A percentile compares a stretch with the other conserved stretches of the same genome.
Evolutionary conservation across 2,888 invertebrate genomes (phyloP).

Genomic region (Cyrtodaria siliqua): DNA sequence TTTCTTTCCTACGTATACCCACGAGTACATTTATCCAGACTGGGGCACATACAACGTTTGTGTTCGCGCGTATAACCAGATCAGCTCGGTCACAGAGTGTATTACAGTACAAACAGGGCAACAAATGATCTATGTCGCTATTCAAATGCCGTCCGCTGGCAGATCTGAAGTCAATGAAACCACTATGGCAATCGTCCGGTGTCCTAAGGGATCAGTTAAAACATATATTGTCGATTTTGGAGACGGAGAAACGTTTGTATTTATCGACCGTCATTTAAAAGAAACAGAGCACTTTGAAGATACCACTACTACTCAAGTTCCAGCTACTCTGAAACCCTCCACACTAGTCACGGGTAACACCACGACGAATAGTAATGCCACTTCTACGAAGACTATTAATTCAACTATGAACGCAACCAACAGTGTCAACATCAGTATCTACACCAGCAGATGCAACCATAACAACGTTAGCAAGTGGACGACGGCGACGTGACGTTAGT

Average conservation of each 20-base stretch:
- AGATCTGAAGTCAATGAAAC: conserved; percentile 67
- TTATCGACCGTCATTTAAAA: conserved; percentile 63
- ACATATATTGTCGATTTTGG: conserved; percentile 75
- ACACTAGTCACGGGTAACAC: background rate
- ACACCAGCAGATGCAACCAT: conserved; percentile 29
- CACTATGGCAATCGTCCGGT: conserved; percentile 71
- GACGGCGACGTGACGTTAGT: no score
- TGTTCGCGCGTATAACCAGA: conserved; percentile 78
- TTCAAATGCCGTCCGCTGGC: conserved; percentile 67
- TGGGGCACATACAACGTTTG: conserved; percentile 82
- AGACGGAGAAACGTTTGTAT: conserved; percentile 72
- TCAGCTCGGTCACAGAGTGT: conserved; percentile 69
- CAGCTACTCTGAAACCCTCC: background rate
- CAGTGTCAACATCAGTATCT: conserved; percentile 35
- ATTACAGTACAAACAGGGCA: conserved; percentile 79
- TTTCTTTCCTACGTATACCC: conserved; percentile 67
- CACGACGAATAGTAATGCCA: background rate
- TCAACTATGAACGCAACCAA: background rate
- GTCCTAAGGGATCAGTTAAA: conserved; percentile 79
- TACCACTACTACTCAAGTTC: conserved; percentile 15
- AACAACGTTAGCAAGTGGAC: conserved; percentile 49
- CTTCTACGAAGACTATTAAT: conserved; percentile 1
- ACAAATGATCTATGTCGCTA: conserved; percentile 79
- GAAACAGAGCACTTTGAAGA: conserved; percentile 40
- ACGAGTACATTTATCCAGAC: conserved; percentile 74